These are phyloP conservation scores for Meda fulgida DNA, from an alignment of 2,797 vertebrate genomes.

Conservation along the genomic window DNA sequence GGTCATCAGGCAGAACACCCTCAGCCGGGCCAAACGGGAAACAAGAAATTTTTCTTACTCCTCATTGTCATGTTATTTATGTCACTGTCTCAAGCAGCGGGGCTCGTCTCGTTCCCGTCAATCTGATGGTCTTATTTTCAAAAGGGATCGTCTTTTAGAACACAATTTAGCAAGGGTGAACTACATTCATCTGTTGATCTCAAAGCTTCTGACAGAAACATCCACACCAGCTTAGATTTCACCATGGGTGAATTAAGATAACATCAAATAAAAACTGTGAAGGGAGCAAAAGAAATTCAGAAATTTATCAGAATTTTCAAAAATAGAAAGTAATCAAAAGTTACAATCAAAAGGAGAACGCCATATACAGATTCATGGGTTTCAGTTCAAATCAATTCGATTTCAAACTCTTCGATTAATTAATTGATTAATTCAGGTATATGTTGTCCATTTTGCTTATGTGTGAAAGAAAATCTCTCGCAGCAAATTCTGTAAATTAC, in stretches of 20 bases:
- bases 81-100: constrained; percentile 73
- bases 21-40: constrained; percentile 63
- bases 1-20: constrained; percentile 82
- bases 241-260: constrained; percentile 77
- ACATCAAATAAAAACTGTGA: constrained; percentile 8
- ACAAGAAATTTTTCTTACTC: constrained; percentile 66
- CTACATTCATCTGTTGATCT: constrained; percentile 70
- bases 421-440: background rate
- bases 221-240: constrained; percentile 73
- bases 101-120: constrained; percentile 82
- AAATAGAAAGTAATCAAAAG: background rate
- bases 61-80: constrained; percentile 71
- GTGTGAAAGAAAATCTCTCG: background rate
- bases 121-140: constrained; percentile 74
- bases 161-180: constrained; percentile 85
- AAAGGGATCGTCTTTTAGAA: constrained; percentile 81
- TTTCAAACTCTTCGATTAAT: background rate
- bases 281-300: background rate
- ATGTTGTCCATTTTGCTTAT: background rate
- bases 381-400: too few species aligned
- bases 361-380: too few species aligned
- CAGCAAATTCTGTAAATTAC: background rate
- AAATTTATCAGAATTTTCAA: background rate
- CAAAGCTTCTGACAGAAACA: constrained; percentile 71
- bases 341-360: background rate